phyloP scores from a whole-genome alignment of 2,113 vertebrate genomes.

The Cottus gobio region DNA sequence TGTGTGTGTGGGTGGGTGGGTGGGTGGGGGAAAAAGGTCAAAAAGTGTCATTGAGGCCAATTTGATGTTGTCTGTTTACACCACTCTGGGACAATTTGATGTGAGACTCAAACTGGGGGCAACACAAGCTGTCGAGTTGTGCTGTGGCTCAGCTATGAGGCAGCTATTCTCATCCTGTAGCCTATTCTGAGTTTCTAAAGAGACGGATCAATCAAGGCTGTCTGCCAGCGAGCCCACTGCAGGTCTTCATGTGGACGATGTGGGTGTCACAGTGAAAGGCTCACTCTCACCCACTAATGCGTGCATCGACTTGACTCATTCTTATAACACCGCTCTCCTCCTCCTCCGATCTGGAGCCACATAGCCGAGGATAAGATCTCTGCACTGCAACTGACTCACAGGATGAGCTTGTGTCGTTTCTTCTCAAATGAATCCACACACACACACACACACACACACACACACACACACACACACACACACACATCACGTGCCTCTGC shows the following conservation, averaged over 20 bases:
- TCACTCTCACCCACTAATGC: constrained; percentile 59
- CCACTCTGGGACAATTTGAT: background rate
- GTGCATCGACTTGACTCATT: constrained; percentile 68
- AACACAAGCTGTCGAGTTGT: constrained; percentile 7
- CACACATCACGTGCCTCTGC: no score
- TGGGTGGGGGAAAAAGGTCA: background rate
- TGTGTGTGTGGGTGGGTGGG: background rate
- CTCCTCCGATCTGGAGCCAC: constrained; percentile 35
- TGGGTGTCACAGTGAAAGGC: constrained; percentile 63
- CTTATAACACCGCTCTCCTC: constrained; percentile 46
- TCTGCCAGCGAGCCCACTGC: constrained; percentile 59
- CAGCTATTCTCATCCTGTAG: constrained; percentile 15
- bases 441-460: no score
- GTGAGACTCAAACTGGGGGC: constrained; percentile 9
- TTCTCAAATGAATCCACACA: constrained; percentile 7
- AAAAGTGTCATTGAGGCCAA: constrained; percentile 7
- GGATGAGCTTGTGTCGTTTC: constrained; percentile 8
- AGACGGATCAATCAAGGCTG: constrained; percentile 48
- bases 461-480: no score
- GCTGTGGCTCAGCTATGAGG: background rate
- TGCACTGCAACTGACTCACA: constrained; percentile 31
- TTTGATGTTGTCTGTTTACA: constrained; percentile 10
- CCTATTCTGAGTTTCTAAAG: constrained; percentile 50
- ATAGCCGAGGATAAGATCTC: constrained; percentile 9
- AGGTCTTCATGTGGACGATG: constrained; percentile 51